Evolutionary conservation across 2,797 vertebrate species (phyloP), one percentile per base, ranked within the genome.

Genomic region (Neoniphon sammara): DNA sequence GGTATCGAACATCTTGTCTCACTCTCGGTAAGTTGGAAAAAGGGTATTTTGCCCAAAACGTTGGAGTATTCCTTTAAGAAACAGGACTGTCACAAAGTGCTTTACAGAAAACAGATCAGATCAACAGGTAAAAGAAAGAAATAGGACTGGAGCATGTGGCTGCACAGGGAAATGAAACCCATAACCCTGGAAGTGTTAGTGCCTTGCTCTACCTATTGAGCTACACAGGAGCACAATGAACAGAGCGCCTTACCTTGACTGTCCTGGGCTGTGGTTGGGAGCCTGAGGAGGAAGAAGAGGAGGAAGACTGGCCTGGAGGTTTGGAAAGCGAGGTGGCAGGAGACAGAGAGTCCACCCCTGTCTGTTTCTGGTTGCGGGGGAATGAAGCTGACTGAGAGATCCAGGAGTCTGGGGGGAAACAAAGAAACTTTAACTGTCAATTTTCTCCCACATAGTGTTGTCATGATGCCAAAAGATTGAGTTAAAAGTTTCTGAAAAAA

Each of bases 361-460:
- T 93, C 78, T 97, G 97, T 82, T 99, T 99, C 92, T 98, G 97
- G 92, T 97, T 99, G 66, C 97, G 96, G 31, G 97, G 97, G 86
- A 98, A 97, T 47, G 98, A 97, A 49, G 97, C 97, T 4, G 97
- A 98, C 87, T 99, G 97, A 60, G 98, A 99, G 90, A 98, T 97
- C 98, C 97, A 99, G 23, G 96, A 97, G 94, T 99, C 97, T 99
- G 71, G 0, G 52, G 27, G n/a, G 14, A 27, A 4, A 44, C 2
- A 47, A 0, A 61, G 42, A 52, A 27, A 23, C 49, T 14, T 1
- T 11, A 15, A 18, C 31, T 9, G 31, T 49, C 1, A 12, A 7
- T 15, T 11, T 47, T 27, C 15, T 57, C 3, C 27, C 36, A 11
- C 36, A 39, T 1, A 7, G 34, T 36, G 34, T 36, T 36, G 25